Conservation (phyloP, 2,888 invertebrate genomes). For the Kuschelorhynchus macadamiae region DNA sequence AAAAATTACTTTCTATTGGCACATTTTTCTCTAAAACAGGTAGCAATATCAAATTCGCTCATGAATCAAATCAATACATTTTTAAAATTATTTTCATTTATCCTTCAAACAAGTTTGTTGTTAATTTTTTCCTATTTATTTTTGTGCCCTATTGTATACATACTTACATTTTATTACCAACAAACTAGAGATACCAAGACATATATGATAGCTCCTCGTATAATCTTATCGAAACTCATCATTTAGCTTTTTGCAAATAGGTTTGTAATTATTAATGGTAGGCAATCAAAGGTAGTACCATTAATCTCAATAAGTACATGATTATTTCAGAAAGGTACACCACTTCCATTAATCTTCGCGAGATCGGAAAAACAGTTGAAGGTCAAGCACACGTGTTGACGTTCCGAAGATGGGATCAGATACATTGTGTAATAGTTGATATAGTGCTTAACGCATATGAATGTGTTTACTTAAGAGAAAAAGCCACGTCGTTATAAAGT, state of each 20-base stretch:
- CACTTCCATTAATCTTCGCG: constrained; percentile 63
- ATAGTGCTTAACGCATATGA: constrained; percentile 6
- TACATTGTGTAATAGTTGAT: constrained; percentile 7
- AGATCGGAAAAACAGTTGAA: constrained; percentile 42
- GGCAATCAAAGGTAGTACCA: constrained; percentile 61
- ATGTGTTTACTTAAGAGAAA: no score
- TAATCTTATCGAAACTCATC: constrained; percentile 2
- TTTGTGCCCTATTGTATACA: no score
- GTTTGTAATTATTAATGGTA: constrained; percentile 58
- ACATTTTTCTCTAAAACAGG: no score
- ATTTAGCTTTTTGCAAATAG: constrained; percentile 51
- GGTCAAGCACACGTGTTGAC: constrained; percentile 42
- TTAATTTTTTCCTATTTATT: no score
- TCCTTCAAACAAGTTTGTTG: no score
- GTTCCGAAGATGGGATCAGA: constrained; percentile 20
- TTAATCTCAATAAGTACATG: constrained; percentile 65
- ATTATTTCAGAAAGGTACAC: constrained; percentile 64
- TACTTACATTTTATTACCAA: no score
- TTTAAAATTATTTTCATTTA: no score
- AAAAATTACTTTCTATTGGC: no score
- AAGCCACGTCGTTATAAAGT: no score
- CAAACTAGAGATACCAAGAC: no score
- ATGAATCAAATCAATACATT: no score
- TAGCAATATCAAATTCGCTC: no score
- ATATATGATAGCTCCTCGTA: neutral